Conservation (phyloP, 2,797 vertebrate species). For the Coendou prehensilis region DNA sequence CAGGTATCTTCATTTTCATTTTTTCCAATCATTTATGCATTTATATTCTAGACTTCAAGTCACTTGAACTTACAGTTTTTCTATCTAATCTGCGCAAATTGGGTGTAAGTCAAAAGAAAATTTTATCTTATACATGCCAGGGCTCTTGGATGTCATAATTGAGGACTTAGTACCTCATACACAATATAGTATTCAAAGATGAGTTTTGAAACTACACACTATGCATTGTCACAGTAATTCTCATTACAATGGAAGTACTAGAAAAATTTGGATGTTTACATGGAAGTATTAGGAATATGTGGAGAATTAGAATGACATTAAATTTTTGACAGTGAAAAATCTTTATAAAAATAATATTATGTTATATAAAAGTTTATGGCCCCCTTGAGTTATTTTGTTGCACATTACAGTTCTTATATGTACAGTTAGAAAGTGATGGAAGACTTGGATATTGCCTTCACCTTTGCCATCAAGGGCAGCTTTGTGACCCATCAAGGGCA, state of each 20-base stretch:
- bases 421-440: not conserved
- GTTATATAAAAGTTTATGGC: not conserved
- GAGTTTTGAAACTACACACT: not conserved
- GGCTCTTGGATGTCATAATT: not conserved
- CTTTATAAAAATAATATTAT: not conserved
- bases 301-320: not conserved
- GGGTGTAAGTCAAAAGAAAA: not conserved
- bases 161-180: not conserved
- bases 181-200: not conserved
- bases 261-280: not conserved
- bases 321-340: not conserved
- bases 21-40: not conserved
- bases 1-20: not conserved
- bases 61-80: not conserved
- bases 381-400: not conserved
- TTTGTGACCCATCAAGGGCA: not conserved
- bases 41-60: not conserved
- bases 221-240: not conserved
- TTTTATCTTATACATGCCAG: not conserved
- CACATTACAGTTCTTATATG: not conserved
- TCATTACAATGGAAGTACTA: not conserved
- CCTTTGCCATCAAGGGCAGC: not conserved
- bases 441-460: not conserved
- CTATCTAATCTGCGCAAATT: not conserved
- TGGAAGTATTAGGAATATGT: not conserved